Conservation (phyloP, 2,113 vertebrate species). For the Myrmophylax atrothorax region DNA sequence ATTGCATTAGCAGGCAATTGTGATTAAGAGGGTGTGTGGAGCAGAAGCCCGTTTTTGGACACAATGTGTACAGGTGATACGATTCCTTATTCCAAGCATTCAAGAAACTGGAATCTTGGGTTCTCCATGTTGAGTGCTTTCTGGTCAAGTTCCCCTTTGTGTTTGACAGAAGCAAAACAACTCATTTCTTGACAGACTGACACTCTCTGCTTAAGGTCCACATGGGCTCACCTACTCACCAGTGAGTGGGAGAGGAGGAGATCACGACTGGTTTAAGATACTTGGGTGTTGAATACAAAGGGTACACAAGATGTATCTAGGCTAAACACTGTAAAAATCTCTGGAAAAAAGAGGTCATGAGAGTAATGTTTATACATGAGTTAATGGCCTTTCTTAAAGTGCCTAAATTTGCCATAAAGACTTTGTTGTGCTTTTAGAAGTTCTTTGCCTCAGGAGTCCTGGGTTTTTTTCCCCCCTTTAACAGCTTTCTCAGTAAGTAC, state of each 20-base stretch:
- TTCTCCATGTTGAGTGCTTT: neutral
- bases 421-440: neutral
- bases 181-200: neutral
- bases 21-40: neutral
- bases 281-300: neutral
- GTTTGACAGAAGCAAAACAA: neutral
- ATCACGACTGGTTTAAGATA: neutral
- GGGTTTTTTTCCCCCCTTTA: neutral
- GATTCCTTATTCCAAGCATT: neutral
- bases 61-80: neutral
- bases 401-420: neutral
- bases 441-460: neutral
- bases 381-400: neutral
- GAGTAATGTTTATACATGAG: neutral
- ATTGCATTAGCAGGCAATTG: fast-evolving
- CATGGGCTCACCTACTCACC: neutral
- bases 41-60: neutral
- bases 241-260: neutral
- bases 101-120: neutral
- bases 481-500: neutral
- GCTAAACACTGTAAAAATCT: neutral
- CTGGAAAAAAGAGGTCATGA: neutral
- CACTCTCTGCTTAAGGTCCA: neutral
- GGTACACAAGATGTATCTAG: neutral
- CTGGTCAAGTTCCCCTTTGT: neutral